Base-by-base conservation (phyloP, 2,113 vertebrate species). In the Ammodytes marinus region DNA sequence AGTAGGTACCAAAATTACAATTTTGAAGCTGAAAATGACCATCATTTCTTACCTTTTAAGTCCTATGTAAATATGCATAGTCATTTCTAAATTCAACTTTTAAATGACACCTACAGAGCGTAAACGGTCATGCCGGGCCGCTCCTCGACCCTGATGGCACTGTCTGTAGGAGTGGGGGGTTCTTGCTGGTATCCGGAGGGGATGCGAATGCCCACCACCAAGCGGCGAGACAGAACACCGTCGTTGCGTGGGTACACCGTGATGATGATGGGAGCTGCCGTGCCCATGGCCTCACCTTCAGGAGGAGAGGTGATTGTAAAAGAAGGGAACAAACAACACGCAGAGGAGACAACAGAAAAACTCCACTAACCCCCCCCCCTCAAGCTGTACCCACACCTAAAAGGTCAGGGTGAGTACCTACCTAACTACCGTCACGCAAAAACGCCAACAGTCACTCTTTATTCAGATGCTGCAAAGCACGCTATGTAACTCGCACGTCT, bases 121-220 rank as follows among this genome's bases (percentile, higher is more conserved):
- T 97, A 98, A 89, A 98, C 93, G 0, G 96, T 97, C 96, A 98
- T 96, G 82, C 86, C 94, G 0, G 94, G 95, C 19, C 96, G 93
- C 47, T 97, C 95, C 88, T 98, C 97, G 4, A 98, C 95, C 74
- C 75, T 94, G 57, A 97, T 58, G 69, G 93, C 91, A 17, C 89
- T 89, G 63, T 98, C 96, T 0, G 83, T 95, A 68, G 97, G 97
- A 50, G 77, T 59, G 0, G 97, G 97, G 0, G 96, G 96, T 57
- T 75, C 84, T 37, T 82, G 93, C 88, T 98, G 96, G 93, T 96
- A 98, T 40, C 82, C 74, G 79, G 89, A 91, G 0, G 97, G 98
- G 69, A 98, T 95, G 39, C 96, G 87, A 84, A 98, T 94, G 81
- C 89, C 95, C 12, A 97, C 96, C 69, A 96, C 96, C 68, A 98